Base-by-base conservation (phyloP, 2,113 vertebrate species). In the Stomatorhinus ivindoensis region DNA sequence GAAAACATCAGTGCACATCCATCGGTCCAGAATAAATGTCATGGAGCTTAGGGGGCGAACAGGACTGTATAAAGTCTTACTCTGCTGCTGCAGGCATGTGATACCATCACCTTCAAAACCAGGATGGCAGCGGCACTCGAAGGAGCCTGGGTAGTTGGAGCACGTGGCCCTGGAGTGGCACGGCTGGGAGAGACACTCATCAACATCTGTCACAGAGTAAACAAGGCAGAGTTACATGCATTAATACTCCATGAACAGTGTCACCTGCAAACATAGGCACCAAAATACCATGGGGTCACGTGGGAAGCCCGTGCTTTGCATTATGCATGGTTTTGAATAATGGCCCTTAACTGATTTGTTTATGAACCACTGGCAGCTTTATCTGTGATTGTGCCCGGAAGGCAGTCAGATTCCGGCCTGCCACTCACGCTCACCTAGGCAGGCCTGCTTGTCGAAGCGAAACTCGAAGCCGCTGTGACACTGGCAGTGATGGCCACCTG, bases 61-160 rank as follows among this genome's bases (percentile, higher is more conserved):
- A 24, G 44, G 44, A 15, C 31, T 53, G 10, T 17, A 48, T 24
- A 13, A 8, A 86, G 7, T 21, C 94, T 92, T 93, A 96, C 95
- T 95, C 0, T 91, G 90, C 0, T 35, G 35, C 21, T 76, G 84
- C 15, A 65, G 44, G 89, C 96, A 97, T 65, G 94, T 94, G 92
- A 96, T 93, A 86, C 96, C 96, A 0, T 97, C 95, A 0, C 96
- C 96, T 0, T 55, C 90, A 0, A 94, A 97, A 10, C 96, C 95
- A 0, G 93, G 91, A 8, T 47, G 91, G 92, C 96, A 97, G 0
- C 0, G 93, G 90, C 96, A 97, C 61, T 94, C 93, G 91, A 96
- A 97, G 69, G 95, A 96, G 21, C 94, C 95, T 1, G 90, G 93
- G n/a, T 89, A 91, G 48, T 96, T 96, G 87, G 91, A 91, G 92